phyloP scores from a whole-genome alignment of 2,797 vertebrate species.

The Esox lucius region DNA sequence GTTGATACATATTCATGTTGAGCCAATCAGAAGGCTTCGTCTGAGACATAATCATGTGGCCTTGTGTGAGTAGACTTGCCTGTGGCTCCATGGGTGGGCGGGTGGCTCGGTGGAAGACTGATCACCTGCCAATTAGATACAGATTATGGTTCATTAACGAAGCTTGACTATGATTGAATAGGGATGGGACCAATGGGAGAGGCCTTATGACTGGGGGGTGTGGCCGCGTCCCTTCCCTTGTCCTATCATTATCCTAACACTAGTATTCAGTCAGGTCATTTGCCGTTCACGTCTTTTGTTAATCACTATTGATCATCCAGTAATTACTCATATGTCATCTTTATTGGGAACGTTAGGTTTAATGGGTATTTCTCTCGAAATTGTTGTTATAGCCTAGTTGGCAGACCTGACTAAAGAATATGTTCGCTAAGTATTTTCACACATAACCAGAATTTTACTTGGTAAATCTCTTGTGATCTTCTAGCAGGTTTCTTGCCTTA shows the following conservation, averaged over 20 bases:
- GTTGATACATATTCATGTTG: slow-evolving; percentile 18
- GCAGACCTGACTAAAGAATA: too few species aligned
- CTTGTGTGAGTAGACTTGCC: background rate
- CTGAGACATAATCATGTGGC: background rate
- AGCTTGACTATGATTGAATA: background rate
- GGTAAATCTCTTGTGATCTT: too few species aligned
- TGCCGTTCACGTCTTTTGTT: background rate
- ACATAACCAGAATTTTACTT: too few species aligned
- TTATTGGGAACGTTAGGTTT: background rate
- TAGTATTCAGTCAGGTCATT: background rate
- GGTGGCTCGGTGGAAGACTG: background rate
- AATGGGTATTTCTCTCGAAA: background rate
- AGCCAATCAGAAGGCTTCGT: background rate
- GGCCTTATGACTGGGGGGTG: background rate
- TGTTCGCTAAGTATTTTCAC: too few species aligned
- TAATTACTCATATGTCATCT: background rate
- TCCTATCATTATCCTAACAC: background rate
- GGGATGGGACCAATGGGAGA: background rate
- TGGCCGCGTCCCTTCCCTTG: background rate
- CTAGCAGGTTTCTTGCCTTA: too few species aligned
- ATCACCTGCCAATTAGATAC: background rate
- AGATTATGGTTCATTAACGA: slow-evolving; percentile 13
- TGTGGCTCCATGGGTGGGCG: background rate
- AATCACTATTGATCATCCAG: too few species aligned
- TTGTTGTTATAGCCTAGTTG: background rate